Evolutionary conservation across 2,113 vertebrate species (phyloP), one percentile per base, ranked within the genome.

Genomic region (Lepidothrix coronata): DNA sequence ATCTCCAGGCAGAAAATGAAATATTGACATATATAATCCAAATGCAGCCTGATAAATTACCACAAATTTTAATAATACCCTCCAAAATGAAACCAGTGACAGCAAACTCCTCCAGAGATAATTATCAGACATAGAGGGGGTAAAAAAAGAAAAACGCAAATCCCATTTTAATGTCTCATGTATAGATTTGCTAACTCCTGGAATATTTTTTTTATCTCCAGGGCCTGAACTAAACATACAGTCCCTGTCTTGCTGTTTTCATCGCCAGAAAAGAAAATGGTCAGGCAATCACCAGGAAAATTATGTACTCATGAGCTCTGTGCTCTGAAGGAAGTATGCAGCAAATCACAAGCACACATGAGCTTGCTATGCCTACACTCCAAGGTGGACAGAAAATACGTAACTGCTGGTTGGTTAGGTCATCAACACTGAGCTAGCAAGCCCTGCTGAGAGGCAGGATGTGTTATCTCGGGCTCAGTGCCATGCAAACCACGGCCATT

Each of bases 401-500:
- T 35, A 80, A 78, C 85, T 96, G 83, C 58, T 90, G 85, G 44
- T 16, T 93, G 82, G 62, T 71, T 54, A 11, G 22, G 37, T 59
- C 76, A 90, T 49, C 54, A 62, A 66, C 63, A 59, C 51, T 13
- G 33, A 86, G 79, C 23, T 27, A 46, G 51, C 49, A 91, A 91
- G 39, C 27, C 91, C 79, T 93, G 86, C 86, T 92, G 94, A 89
- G 92, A 93, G 48, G 76, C 76, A 93, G 76, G 86, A 84, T 93
- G 71, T 81, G 76, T 52, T 31, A 91, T 30, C 57, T 59, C 11
- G 3, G 89, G 89, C 91, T 93, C 83, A 55, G 43, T 0, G n/a
- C 95, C 94, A 87, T 8, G 21, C 51, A 91, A 88, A 84, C 72
- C 65, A 43, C 1, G 3, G 55, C 17, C 88, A 63, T 8, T 39